Evolutionary conservation across 2,797 vertebrate species (phyloP).

Genomic region (Gallinago nigripennis): DNA sequence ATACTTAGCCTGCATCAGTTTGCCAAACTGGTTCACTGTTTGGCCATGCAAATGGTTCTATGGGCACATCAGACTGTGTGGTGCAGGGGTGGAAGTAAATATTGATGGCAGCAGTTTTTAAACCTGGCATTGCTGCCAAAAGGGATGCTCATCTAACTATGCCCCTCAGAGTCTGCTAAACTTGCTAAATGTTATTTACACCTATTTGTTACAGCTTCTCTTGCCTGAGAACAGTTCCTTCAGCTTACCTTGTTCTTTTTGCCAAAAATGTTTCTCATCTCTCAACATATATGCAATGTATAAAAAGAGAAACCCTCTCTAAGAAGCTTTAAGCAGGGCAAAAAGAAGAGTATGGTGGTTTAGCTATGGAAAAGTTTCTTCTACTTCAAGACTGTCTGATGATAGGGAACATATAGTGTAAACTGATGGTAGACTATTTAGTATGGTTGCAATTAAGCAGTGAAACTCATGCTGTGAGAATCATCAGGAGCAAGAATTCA

Average conservation of each 20-base stretch:
- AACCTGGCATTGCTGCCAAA: neutral
- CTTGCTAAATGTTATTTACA: constrained; percentile 26
- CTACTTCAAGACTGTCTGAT: neutral
- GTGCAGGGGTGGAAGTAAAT: constrained; percentile 20
- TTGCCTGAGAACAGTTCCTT: constrained; percentile 20
- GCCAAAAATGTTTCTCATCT: neutral
- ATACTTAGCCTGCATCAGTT: neutral
- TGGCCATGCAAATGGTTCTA: neutral
- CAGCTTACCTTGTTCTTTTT: constrained; percentile 5
- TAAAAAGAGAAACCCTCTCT: neutral
- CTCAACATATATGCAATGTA: neutral
- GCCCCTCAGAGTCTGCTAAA: constrained; percentile 6
- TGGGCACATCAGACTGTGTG: neutral
- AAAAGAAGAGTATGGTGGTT: neutral
- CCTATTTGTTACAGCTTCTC: constrained; percentile 28
- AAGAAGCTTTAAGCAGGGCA: neutral
- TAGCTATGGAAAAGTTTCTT: neutral
- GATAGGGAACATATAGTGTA: neutral
- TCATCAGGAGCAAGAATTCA: constrained; percentile 49
- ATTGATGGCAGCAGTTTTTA: neutral
- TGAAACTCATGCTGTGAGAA: constrained; percentile 44
- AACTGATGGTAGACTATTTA: neutral
- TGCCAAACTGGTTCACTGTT: neutral
- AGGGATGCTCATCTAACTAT: neutral
- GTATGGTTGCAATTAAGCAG: constrained; percentile 54